Percentiles rank a stretch among this genome's conserved stretches.
These are phyloP conservation scores for Odontomachus brunneus DNA, from an alignment of 1,140 invertebrate genomes.

Conservation along the genomic window DNA sequence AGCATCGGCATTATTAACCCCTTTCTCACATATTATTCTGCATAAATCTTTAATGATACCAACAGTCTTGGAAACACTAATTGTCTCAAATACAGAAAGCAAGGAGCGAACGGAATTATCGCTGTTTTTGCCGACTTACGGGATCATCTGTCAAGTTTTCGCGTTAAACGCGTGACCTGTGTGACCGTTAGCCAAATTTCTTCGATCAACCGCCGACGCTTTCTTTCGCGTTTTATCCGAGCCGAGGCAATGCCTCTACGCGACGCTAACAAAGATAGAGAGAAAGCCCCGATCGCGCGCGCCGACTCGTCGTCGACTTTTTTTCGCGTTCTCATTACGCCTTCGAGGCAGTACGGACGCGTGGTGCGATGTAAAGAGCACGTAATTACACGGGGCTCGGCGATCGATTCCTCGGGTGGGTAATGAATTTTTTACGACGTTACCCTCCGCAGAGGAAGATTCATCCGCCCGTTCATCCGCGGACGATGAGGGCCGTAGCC, in stretches of 20 bases:
- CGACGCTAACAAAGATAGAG: conserved; percentile 32
- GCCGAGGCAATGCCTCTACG: background rate
- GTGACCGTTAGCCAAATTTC: conserved; percentile 32
- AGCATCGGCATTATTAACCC: too few relatives aligned
- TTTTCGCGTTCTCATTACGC: conserved; percentile 50
- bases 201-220: background rate
- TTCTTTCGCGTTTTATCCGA: background rate
- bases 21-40: too few relatives aligned
- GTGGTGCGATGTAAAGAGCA: conserved; percentile 73
- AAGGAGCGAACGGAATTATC: background rate
- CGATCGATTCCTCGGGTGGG: conserved; percentile 81
- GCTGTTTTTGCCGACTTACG: background rate
- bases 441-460: conserved; percentile 61
- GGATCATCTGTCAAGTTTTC: conserved; percentile 6
- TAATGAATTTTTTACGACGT: conserved; percentile 84
- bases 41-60: background rate
- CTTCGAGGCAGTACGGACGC: conserved; percentile 41
- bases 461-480: conserved; percentile 59
- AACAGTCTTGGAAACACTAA: background rate
- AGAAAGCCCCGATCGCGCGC: conserved; percentile 15
- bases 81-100: background rate
- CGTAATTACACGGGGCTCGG: conserved; percentile 80
- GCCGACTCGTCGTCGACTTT: conserved; percentile 31
- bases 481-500: conserved; percentile 65
- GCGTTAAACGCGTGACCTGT: background rate